Conservation (phyloP, 2,888 invertebrate species). For the Apamea sordens region DNA sequence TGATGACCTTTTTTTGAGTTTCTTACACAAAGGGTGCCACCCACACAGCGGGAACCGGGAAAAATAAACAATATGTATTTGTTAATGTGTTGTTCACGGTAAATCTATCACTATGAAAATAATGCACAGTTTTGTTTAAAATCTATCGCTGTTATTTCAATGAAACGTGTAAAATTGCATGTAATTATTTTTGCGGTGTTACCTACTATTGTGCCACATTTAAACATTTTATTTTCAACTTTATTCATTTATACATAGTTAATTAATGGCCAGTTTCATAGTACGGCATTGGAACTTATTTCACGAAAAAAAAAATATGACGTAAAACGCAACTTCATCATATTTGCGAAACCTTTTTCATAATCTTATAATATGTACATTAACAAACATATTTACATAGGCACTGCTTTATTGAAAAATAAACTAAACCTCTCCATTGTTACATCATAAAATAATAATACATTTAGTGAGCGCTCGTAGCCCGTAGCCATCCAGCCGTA, state of each 20-base stretch:
- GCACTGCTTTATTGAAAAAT: not conserved
- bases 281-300: not conserved
- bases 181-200: not conserved
- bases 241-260: too few relatives aligned
- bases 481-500: conserved; percentile 58
- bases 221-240: not conserved
- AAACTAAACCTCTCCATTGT: conserved; percentile 17
- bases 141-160: too few relatives aligned
- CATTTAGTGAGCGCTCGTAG: conserved; percentile 37
- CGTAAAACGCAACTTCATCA: not conserved
- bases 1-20: not conserved
- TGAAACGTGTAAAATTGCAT: not conserved
- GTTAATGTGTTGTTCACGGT: not conserved
- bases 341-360: not conserved
- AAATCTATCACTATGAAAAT: not conserved
- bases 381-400: not conserved
- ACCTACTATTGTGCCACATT: not conserved
- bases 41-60: too few relatives aligned
- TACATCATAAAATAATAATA: conserved; percentile 20
- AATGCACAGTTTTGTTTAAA: not conserved
- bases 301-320: too few relatives aligned
- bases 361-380: not conserved
- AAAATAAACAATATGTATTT: not conserved
- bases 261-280: not conserved
- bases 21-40: not conserved